Evolutionary conservation across 1,140 invertebrate species (phyloP).

Genomic region (Ceratina calcarata): DNA sequence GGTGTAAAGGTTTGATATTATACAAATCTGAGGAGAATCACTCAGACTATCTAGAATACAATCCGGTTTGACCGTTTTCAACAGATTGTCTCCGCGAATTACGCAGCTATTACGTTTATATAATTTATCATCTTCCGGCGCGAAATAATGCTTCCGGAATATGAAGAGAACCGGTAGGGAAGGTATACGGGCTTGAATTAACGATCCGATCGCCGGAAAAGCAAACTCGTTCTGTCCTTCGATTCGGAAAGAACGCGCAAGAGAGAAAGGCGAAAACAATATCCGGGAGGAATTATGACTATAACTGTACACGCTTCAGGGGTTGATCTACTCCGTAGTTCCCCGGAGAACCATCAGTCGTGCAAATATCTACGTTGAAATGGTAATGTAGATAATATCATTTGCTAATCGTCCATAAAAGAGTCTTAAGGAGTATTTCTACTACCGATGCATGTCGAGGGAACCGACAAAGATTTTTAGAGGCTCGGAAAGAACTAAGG

Average conservation of each 20-base stretch:
- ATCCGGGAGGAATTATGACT: conserved; percentile 37
- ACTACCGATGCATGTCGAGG: background rate
- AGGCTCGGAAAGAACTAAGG: background rate
- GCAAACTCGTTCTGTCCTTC: background rate
- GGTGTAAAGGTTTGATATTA: too few relatives aligned
- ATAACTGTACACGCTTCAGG: conserved; percentile 7
- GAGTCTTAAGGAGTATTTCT: background rate
- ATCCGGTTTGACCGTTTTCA: conserved; percentile 11
- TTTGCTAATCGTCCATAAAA: conserved; percentile 61
- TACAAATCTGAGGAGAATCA: background rate
- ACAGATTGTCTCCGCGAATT: conserved; percentile 22
- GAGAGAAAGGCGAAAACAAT: conserved; percentile 15
- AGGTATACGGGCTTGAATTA: conserved; percentile 19
- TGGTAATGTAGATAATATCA: conserved; percentile 44
- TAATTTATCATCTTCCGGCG: conserved; percentile 10
- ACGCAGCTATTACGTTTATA: conserved; percentile 16
- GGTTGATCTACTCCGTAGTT: too few relatives aligned
- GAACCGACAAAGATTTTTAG: too few relatives aligned
- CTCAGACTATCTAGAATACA: background rate
- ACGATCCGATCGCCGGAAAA: background rate
- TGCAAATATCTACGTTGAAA: conserved; percentile 39
- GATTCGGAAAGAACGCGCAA: background rate
- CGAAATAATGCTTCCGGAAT: conserved; percentile 1
- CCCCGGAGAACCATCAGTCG: conserved; percentile 31
- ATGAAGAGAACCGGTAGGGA: background rate